These are phyloP conservation scores for Ophion slaviceki DNA, from an alignment of 2,888 invertebrate genomes.

Conservation along the genomic window DNA sequence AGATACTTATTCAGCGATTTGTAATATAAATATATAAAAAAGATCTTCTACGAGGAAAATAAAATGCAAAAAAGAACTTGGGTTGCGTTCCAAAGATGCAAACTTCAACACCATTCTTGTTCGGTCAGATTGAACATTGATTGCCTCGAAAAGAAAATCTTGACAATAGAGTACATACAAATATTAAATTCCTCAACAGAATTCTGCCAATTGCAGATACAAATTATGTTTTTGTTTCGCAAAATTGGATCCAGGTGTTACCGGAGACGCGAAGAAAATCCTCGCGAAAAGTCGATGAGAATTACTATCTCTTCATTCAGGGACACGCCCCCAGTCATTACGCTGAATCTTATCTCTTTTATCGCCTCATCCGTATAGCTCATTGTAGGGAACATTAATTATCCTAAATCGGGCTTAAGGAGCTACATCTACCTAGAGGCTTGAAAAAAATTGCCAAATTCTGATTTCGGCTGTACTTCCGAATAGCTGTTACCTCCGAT, in stretches of 20 bases:
- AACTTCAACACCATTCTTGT: too few species aligned
- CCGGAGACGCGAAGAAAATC: neutral
- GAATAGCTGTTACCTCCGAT: too few species aligned
- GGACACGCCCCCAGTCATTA: neutral
- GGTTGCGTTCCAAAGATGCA: too few species aligned
- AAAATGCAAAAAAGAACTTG: too few species aligned
- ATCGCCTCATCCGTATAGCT: neutral
- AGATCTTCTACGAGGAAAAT: too few species aligned
- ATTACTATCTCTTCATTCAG: neutral
- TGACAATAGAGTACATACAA: neutral
- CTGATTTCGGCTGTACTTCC: too few species aligned
- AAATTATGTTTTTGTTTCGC: neutral
- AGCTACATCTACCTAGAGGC: too few species aligned
- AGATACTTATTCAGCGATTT: too few species aligned
- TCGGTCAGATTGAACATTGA: too few species aligned
- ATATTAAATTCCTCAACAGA: neutral
- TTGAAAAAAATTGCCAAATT: too few species aligned
- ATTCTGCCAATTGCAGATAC: neutral
- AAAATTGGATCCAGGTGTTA: neutral
- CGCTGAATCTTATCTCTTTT: neutral
- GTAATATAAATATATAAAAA: too few species aligned
- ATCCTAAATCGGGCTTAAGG: neutral
- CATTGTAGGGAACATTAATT: neutral
- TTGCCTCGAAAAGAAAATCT: neutral
- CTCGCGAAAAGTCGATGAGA: neutral